Conservation (phyloP, 1,140 invertebrate genomes). For the Aleiodes sp. region DNA sequence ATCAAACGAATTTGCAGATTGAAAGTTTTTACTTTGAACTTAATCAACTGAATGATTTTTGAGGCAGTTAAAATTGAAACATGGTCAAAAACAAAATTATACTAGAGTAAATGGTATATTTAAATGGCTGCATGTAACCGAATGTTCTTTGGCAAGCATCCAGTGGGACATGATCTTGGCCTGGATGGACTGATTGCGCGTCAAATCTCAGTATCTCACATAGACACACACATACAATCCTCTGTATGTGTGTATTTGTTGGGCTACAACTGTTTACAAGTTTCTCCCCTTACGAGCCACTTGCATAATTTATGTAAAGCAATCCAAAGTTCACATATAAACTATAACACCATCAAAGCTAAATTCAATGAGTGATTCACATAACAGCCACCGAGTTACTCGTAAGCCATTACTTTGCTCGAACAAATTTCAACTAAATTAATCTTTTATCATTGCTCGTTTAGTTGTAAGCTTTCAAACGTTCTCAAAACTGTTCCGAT, state of each 20-base stretch:
- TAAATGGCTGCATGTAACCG: no score
- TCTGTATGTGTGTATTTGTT: no score
- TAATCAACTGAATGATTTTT: no score
- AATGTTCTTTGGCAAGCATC: no score
- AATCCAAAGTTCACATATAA: background rate
- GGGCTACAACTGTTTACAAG: background rate
- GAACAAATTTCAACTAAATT: background rate
- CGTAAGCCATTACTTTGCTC: background rate
- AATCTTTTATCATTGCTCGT: background rate
- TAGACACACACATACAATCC: no score
- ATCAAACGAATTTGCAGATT: no score
- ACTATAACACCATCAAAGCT: background rate
- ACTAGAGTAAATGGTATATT: no score
- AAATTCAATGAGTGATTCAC: background rate
- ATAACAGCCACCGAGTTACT: background rate
- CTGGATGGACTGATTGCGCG: background rate
- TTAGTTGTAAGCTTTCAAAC: background rate
- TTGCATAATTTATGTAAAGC: background rate
- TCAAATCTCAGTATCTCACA: no score
- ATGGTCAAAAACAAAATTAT: no score
- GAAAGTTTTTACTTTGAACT: no score
- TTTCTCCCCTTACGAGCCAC: background rate
- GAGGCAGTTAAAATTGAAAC: no score
- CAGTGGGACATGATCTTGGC: no score
- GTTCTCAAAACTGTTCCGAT: background rate